A percentile compares a stretch with the other conserved stretches of the same genome.
phyloP scores from a whole-genome alignment of 2,113 vertebrate genomes.

The Lontra canadensis region DNA sequence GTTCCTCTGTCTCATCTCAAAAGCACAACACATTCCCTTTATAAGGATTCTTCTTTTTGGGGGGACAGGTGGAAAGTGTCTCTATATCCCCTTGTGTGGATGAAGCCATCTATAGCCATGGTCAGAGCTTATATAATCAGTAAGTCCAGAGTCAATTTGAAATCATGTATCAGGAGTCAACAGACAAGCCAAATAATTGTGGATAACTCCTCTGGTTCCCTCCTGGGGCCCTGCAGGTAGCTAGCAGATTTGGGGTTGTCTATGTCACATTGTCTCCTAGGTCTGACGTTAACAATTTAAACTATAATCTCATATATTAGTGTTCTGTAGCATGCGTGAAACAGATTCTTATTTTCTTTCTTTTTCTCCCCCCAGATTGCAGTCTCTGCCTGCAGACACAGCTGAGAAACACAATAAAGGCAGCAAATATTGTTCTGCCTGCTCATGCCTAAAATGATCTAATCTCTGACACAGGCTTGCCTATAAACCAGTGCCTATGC shows the following conservation, averaged over 20 bases:
- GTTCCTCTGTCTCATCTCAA: not conserved
- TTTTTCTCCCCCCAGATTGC: not conserved
- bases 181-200: not conserved
- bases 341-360: not conserved
- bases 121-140: not conserved
- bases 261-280: not conserved
- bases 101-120: not conserved
- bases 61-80: not conserved
- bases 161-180: not conserved
- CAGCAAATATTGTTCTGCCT: not conserved
- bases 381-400: not conserved
- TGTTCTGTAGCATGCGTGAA: not conserved
- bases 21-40: not conserved
- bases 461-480: not conserved
- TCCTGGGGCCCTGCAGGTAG: not conserved
- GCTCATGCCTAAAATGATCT: not conserved
- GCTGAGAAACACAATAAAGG: constrained; percentile 15
- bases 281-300: not conserved
- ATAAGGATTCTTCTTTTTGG: not conserved
- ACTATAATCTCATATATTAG: not conserved
- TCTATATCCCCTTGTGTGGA: not conserved
- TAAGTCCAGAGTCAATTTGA: not conserved
- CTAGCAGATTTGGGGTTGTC: not conserved
- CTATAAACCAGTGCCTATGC: not conserved
- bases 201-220: not conserved